phyloP scores from a whole-genome alignment of 2,888 invertebrate genomes.

The Megastigmus dorsalis region DNA sequence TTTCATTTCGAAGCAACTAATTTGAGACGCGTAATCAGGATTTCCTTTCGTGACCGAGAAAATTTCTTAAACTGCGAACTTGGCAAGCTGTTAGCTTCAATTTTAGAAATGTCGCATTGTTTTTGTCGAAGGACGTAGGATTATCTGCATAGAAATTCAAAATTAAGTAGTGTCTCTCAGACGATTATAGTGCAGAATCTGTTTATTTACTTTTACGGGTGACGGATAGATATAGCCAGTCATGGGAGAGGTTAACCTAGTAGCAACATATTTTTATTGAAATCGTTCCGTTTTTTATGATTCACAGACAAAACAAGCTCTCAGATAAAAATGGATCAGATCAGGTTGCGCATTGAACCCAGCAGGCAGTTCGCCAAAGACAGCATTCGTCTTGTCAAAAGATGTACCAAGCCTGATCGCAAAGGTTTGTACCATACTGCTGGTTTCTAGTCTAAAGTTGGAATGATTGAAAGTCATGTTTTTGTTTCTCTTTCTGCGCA shows the following conservation, averaged over 20 bases:
- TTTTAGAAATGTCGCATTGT: background rate
- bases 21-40: too few relatives aligned
- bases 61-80: slow-evolving; percentile 9
- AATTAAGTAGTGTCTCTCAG: background rate
- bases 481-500: slow-evolving; percentile 74
- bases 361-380: slow-evolving; percentile 98
- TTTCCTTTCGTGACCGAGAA: background rate
- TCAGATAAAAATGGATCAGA: slow-evolving; percentile 90
- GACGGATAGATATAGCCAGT: background rate
- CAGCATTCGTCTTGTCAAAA: slow-evolving; percentile 97
- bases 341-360: slow-evolving; percentile 94
- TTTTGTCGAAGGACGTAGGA: slow-evolving; percentile 5
- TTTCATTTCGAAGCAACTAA: too few relatives aligned
- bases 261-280: slow-evolving; percentile 34
- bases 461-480: slow-evolving; percentile 8
- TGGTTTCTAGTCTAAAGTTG: slow-evolving; percentile 3
- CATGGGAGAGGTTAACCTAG: slow-evolving; percentile 26
- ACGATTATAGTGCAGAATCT: background rate
- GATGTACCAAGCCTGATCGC: slow-evolving; percentile 99
- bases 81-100: slow-evolving; percentile 23
- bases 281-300: background rate
- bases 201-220: slow-evolving; percentile 1
- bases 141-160: background rate
- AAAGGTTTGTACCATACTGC: slow-evolving; percentile 82
- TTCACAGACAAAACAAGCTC: slow-evolving; percentile 6